Conservation (phyloP, 2,888 invertebrate species). For the Melieria omissa region DNA sequence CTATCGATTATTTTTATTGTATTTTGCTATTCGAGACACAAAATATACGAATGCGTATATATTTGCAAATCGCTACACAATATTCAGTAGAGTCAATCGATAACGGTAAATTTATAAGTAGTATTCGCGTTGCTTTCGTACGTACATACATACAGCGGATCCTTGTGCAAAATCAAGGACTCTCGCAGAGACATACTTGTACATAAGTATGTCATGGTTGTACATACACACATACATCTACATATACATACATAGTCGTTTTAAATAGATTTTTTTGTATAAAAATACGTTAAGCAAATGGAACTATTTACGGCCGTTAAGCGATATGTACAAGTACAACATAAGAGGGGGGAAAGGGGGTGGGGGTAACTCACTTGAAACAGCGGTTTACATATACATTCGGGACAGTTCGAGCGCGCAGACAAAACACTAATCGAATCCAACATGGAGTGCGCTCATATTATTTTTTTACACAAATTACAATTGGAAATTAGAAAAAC, state of each 20-base stretch:
- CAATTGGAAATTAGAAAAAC: neutral
- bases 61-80: too few species aligned
- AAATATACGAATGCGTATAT: too few species aligned
- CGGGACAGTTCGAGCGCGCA: too few species aligned
- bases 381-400: too few species aligned
- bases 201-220: neutral
- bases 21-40: too few species aligned
- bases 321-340: neutral
- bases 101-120: too few species aligned
- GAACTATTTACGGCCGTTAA: neutral
- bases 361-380: too few species aligned
- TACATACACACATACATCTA: constrained; percentile 5
- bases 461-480: neutral
- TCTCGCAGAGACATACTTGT: neutral
- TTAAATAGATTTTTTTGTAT: constrained; percentile 5
- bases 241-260: neutral
- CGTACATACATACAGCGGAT: neutral
- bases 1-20: too few species aligned
- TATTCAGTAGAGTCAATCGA: too few species aligned
- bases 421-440: neutral
- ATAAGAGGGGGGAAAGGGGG: too few species aligned
- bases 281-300: constrained; percentile 2
- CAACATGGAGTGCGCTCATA: neutral
- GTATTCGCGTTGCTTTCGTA: too few species aligned
- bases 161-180: neutral